These are phyloP conservation scores for Campopleginae sp. DNA, from an alignment of 2,888 invertebrate species.

Conservation along the genomic window DNA sequence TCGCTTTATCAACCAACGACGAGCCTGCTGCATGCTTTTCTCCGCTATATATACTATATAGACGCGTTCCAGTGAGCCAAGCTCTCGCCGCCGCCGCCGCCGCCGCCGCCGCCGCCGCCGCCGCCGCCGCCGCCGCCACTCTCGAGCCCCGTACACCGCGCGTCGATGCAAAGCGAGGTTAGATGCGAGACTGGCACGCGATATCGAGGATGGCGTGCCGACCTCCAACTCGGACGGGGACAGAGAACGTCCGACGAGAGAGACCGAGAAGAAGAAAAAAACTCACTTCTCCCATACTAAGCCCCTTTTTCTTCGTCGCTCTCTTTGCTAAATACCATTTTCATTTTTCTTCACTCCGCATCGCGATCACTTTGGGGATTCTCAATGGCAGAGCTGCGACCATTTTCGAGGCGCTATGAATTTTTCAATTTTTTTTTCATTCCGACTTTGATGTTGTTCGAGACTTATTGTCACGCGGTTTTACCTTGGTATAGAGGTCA, in stretches of 20 bases:
- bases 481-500: neutral
- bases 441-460: neutral
- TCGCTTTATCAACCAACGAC: slow-evolving; percentile 7
- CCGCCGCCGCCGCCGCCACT: neutral
- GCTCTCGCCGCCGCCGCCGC: slow-evolving; percentile 20
- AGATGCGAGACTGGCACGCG: slow-evolving; percentile 73
- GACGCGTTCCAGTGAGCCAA: slow-evolving; percentile 46
- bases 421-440: neutral
- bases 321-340: slow-evolving; percentile 23
- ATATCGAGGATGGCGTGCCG: slow-evolving; percentile 69
- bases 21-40: slow-evolving; percentile 6
- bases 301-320: slow-evolving; percentile 3
- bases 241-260: slow-evolving; percentile 22
- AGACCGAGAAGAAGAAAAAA: neutral
- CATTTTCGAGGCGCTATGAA: neutral
- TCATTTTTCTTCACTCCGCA: slow-evolving; percentile 2
- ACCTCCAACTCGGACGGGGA: slow-evolving; percentile 57
- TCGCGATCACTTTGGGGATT: too few species aligned
- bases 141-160: slow-evolving; percentile 6
- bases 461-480: neutral
- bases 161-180: slow-evolving; percentile 63
- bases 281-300: slow-evolving; percentile 20
- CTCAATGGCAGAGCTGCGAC: too few species aligned
- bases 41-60: slow-evolving; percentile 6
- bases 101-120: neutral